Conservation (phyloP, 1,140 invertebrate species). For the Zophobas atratus region DNA sequence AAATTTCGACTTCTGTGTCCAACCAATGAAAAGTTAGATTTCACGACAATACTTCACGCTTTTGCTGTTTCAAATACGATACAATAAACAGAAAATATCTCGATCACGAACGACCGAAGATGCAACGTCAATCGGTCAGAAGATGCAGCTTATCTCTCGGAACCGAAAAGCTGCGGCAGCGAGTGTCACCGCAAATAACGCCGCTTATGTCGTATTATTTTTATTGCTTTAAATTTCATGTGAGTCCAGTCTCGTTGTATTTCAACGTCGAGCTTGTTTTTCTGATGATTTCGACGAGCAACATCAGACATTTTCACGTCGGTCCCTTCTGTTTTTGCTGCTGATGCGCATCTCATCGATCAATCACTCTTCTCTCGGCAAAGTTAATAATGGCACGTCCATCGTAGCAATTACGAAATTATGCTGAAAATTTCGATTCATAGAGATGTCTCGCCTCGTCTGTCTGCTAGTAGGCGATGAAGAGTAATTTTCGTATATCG, state of each 20-base stretch:
- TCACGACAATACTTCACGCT: too few relatives aligned
- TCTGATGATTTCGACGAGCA: constrained; percentile 5
- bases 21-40: background rate
- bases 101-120: background rate
- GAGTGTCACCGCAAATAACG: background rate
- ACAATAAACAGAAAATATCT: background rate
- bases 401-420: constrained; percentile 3
- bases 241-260: background rate
- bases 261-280: background rate
- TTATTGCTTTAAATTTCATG: background rate
- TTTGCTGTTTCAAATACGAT: background rate
- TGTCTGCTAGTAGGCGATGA: too few relatives aligned
- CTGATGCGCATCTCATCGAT: constrained; percentile 34
- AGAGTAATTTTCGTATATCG: too few relatives aligned
- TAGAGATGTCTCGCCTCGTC: background rate
- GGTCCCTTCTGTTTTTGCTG: background rate
- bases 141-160: background rate
- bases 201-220: too few relatives aligned
- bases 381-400: constrained; percentile 30
- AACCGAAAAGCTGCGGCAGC: background rate
- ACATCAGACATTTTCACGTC: constrained; percentile 13
- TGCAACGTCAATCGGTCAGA: background rate
- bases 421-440: constrained; percentile 6
- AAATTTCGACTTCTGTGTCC: too few relatives aligned
- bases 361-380: constrained; percentile 9